Evolutionary conservation across 1,140 invertebrate genomes (phyloP), one percentile per base, ranked within the genome.

Genomic region (Alviniconcha marisindica): DNA sequence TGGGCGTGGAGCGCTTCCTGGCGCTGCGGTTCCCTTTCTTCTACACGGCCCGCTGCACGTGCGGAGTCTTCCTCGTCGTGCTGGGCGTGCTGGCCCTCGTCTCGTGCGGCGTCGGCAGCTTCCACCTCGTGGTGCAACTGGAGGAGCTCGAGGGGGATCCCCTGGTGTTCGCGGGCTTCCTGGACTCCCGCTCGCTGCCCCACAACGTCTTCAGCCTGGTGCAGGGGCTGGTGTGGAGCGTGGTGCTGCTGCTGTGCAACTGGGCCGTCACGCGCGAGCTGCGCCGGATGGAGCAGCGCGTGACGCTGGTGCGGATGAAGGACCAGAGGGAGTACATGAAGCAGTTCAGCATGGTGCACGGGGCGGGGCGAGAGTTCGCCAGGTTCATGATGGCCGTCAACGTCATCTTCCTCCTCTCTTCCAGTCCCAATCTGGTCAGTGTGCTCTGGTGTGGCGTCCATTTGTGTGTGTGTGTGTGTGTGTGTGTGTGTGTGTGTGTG

Each of bases 271-370:
- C 40, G 78, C 56, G 56, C 38, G 78, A 80, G 78, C 78, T 80
- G 78, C 33, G 60, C 15, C 78, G 78, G 36, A 80, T 80, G 78
- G 78, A 80, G 60, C 56, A n/a, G 40, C 31, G 24, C 56, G 60
- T 80, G 78, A 80, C 78, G 78, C 36, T 80, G 78, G 36, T 80
- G 56, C 78, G 78, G 2, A 38, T 44, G 36, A 80, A 80, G 78
- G 78, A 80, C 60, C 78, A 80, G 4, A 42, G 40, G 18, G 78
- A 80, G 78, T 80, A 80, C 78, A 33, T 80, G 31, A 80, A 80
- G 78, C 78, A 80, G 78, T 60, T 80, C 36, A 80, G 78, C 78
- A 54, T 80, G 54, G 78, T 80, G 78, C 78, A 80, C 56, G 78
- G 78, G 0, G 56, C 78, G 24, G 78, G 78, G 36, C 36, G 78